Conservation (phyloP, 2,797 vertebrate species). For the Champsocephalus gunnari region DNA sequence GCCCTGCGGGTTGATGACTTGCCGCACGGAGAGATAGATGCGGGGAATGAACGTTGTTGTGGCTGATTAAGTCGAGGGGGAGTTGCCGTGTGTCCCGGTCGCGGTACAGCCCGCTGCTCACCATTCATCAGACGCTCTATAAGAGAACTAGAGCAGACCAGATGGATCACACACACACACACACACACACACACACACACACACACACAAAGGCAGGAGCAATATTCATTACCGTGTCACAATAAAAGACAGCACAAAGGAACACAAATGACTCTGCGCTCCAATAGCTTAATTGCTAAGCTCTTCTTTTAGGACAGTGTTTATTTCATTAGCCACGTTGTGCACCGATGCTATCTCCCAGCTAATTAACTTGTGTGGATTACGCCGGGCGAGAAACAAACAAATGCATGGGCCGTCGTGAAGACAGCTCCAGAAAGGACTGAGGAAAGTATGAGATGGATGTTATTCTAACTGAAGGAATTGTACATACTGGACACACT, state of each 20-base stretch:
- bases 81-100: conserved; percentile 46
- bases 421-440: background rate
- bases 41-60: conserved; percentile 32
- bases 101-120: conserved; percentile 45
- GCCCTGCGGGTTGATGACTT: conserved; percentile 62
- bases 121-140: conserved; percentile 60
- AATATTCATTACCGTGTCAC: conserved; percentile 63
- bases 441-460: background rate
- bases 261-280: conserved; percentile 70
- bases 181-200: conserved; percentile 11
- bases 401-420: conserved; percentile 38
- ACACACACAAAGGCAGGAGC: conserved; percentile 6
- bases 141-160: conserved; percentile 31
- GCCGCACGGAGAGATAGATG: conserved; percentile 55
- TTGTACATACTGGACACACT: background rate
- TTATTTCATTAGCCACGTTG: conserved; percentile 77
- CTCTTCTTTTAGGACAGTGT: conserved; percentile 77
- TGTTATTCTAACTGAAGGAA: conserved; percentile 8
- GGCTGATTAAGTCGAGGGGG: conserved; percentile 59
- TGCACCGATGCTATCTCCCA: conserved; percentile 67
- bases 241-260: conserved; percentile 71
- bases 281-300: conserved; percentile 79
- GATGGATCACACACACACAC: conserved; percentile 32
- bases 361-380: conserved; percentile 80
- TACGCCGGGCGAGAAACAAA: conserved; percentile 52